phyloP scores from a whole-genome alignment of 2,888 invertebrate genomes.

The Cistogaster globosa region DNA sequence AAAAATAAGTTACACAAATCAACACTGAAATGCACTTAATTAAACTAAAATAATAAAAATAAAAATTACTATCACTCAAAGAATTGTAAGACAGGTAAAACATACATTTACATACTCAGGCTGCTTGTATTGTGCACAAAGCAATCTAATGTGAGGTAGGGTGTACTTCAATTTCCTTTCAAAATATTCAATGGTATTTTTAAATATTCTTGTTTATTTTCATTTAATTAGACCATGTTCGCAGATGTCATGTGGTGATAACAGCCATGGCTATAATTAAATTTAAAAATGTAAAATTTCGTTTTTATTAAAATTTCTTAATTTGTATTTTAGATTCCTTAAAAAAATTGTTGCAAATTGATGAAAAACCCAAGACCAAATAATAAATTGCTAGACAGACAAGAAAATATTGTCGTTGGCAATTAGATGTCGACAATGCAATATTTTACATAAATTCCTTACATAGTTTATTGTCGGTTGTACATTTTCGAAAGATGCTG shows the following conservation, averaged over 20 bases:
- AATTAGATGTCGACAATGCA: conserved; percentile 58
- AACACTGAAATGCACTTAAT: conserved; percentile 21
- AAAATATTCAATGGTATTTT: conserved; percentile 41
- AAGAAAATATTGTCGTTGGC: conserved; percentile 26
- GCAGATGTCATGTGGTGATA: conserved; percentile 69
- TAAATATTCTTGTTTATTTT: conserved; percentile 30
- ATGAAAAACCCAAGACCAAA: conserved; percentile 11
- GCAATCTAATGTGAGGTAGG: not conserved
- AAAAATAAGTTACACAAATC: no score
- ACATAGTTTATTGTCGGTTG: conserved; percentile 42
- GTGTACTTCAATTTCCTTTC: conserved; percentile 36
- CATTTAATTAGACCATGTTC: conserved; percentile 67
- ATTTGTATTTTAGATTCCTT: not conserved
- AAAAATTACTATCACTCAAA: conserved; percentile 22
- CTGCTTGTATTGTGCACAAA: not conserved
- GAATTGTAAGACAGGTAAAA: conserved; percentile 60
- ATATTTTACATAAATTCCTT: conserved; percentile 50
- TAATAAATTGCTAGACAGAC: conserved; percentile 13
- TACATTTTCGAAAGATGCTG: conserved; percentile 21
- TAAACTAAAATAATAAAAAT: conserved; percentile 29
- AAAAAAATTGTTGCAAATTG: conserved; percentile 17
- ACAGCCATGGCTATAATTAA: conserved; percentile 59
- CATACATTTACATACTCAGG: no score
- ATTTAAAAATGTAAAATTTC: not conserved
- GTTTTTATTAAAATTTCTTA: conserved; percentile 16